These are phyloP conservation scores for Drosophila planitibia DNA, from an alignment of 2,888 invertebrate genomes.

Conservation along the genomic window DNA sequence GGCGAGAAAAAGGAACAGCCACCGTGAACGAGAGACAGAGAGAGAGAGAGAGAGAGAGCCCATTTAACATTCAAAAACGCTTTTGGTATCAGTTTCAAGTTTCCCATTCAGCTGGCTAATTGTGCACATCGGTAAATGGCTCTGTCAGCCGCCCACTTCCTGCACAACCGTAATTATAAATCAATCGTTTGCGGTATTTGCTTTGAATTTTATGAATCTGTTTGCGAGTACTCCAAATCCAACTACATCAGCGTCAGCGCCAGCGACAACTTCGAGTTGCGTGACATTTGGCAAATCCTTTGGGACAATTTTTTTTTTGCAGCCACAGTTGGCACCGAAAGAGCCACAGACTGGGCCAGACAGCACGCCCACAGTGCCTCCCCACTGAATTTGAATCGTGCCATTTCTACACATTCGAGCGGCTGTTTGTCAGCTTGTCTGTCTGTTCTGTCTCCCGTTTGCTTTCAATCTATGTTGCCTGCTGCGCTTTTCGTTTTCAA, in stretches of 20 bases:
- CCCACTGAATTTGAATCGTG: constrained; percentile 41
- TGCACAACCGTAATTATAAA: constrained; percentile 70
- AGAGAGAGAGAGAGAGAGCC: constrained; percentile 1
- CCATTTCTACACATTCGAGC: constrained; percentile 53
- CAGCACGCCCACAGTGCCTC: constrained; percentile 4
- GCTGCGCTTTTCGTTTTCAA: constrained; percentile 74
- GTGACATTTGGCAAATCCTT: constrained; percentile 75
- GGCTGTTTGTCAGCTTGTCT: constrained; percentile 45
- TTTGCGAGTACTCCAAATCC: constrained; percentile 15
- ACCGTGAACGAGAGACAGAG: background rate
- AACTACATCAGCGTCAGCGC: constrained; percentile 36
- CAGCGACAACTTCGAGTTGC: constrained; percentile 56
- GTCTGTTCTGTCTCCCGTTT: constrained; percentile 52
- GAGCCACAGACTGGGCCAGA: constrained; percentile 21
- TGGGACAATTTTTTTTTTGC: constrained; percentile 41
- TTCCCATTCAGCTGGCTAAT: constrained; percentile 59
- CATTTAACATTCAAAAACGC: constrained; percentile 35
- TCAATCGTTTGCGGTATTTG: constrained; percentile 68
- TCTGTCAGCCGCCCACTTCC: constrained; percentile 51
- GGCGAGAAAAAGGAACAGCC: constrained; percentile 5
- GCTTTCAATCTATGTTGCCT: constrained; percentile 69
- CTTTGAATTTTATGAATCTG: constrained; percentile 47
- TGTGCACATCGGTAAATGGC: constrained; percentile 66
- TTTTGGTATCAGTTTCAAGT: constrained; percentile 50
- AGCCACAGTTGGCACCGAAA: constrained; percentile 12